Evolutionary conservation across 2,888 invertebrate species (phyloP), one percentile per base, ranked within the genome.

Genomic region (Deilephila elpenor): DNA sequence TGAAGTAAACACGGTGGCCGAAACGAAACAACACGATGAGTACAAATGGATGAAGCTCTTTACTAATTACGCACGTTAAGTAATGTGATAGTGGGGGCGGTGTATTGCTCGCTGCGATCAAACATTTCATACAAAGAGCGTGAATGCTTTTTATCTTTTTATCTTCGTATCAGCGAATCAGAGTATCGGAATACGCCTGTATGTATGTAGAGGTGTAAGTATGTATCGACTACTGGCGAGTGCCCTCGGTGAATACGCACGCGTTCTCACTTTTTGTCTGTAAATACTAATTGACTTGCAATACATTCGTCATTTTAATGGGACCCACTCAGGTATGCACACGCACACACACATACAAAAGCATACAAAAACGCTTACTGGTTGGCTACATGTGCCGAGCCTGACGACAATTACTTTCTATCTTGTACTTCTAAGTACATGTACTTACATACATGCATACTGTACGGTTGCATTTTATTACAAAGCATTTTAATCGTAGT

Each of bases 91-190:
- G 64, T 25, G 25, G 44, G 37, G 14, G 20, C n/a, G 17, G 37
- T 37, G 19, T 3, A 44, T 14, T 8, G 25, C 7, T 20, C 25
- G 44, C 20, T 8, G 14, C 6, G 19, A 67, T 67, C 44, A 44
- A 67, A 67, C 44, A 44, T 44, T 44, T 37, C 37, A 29, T 37
- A 64, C 32, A 64, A 64, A 64, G 64, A 56, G n/a, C 34, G n/a
- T 37, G 20, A 59, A 32, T 60, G 60, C 7, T 37, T 37, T 67
- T 44, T 67, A 67, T 64, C 20, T n/a, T 8, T 19, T 34, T 62
- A 62, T 34, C 6, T 7, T 19, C 34, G 34, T 34, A 34, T 29
- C 60, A 14, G 32, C 5, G 34, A 19, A 32, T 44, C 44, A 44
- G 29, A 14, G 29, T 60, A 60, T 60, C 60, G 60, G 7, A 20